These are phyloP conservation scores for Melanchra persicariae DNA, from an alignment of 2,888 invertebrate genomes.

Conservation along the genomic window DNA sequence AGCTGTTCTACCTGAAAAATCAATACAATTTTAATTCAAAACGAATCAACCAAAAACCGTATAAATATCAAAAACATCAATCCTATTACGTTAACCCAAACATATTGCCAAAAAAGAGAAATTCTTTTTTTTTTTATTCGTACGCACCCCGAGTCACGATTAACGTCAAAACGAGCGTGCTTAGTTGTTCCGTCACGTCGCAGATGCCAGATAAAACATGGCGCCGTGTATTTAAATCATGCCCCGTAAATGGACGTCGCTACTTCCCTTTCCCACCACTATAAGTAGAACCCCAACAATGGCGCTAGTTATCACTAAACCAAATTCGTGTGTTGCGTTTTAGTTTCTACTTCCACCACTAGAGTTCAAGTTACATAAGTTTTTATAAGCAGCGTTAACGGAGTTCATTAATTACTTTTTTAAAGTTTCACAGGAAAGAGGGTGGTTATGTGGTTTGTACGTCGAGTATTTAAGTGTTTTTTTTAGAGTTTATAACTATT, in stretches of 20 bases:
- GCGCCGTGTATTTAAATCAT: conserved; percentile 85
- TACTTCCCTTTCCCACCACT: conserved; percentile 75
- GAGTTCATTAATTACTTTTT: conserved; percentile 86
- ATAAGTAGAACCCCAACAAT: conserved; percentile 68
- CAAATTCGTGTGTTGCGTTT: conserved; percentile 36
- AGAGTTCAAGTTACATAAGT: conserved; percentile 69
- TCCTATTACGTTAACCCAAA: conserved; percentile 17
- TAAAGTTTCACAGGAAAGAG: conserved; percentile 77
- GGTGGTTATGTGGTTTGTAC: conserved; percentile 68
- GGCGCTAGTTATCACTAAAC: conserved; percentile 65
- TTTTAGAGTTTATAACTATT: conserved; percentile 52
- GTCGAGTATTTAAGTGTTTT: conserved; percentile 55
- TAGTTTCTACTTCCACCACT: conserved; percentile 58
- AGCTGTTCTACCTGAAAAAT: neutral
- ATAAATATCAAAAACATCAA: conserved; percentile 19
- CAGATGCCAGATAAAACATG: conserved; percentile 86
- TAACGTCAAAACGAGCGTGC: conserved; percentile 74
- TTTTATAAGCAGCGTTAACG: conserved; percentile 69
- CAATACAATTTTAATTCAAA: neutral
- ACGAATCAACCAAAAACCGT: neutral
- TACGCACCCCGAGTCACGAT: conserved; percentile 68
- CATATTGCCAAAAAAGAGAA: conserved; percentile 41
- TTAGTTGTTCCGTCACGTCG: conserved; percentile 81
- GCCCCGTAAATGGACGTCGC: conserved; percentile 73
- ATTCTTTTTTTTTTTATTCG: conserved; percentile 52